phyloP scores from a whole-genome alignment of 2,888 invertebrate species.

The Ennomos erosarius region DNA sequence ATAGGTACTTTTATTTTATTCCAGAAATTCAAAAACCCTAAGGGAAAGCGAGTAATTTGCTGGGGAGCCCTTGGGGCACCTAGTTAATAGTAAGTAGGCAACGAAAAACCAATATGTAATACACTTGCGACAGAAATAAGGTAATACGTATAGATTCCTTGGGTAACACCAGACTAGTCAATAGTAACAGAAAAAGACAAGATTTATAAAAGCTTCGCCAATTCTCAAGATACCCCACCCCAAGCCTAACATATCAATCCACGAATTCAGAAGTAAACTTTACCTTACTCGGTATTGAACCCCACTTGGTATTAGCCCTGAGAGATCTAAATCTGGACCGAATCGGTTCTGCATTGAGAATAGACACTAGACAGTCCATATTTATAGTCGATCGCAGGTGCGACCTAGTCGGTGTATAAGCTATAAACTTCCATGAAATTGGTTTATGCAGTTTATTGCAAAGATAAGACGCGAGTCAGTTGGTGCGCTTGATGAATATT shows the following conservation, averaged over 20 bases:
- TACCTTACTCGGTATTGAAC: conserved; percentile 10
- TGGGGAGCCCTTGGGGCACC: no score
- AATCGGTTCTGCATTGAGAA: conserved; percentile 39
- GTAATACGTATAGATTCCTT: no score
- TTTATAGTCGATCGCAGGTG: conserved; percentile 42
- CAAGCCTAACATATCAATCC: neutral
- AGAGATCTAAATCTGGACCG: conserved; percentile 28
- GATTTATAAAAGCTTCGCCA: no score
- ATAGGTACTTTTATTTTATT: no score
- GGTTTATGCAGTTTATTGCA: conserved; percentile 22
- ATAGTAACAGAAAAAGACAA: no score
- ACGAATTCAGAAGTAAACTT: conserved; percentile 5
- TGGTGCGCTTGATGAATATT: conserved; percentile 14
- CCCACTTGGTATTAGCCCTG: conserved; percentile 11
- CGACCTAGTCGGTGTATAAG: conserved; percentile 31
- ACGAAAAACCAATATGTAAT: no score
- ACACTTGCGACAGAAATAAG: no score
- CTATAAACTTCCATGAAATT: conserved; percentile 24
- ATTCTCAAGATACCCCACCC: no score
- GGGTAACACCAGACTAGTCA: no score
- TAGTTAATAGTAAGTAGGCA: no score
- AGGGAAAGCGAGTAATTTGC: no score
- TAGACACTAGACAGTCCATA: conserved; percentile 26
- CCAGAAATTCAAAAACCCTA: no score
- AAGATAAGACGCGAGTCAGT: conserved; percentile 1